Conservation (phyloP, 1,140 invertebrate species). For the Coenobita brevimanus region DNA sequence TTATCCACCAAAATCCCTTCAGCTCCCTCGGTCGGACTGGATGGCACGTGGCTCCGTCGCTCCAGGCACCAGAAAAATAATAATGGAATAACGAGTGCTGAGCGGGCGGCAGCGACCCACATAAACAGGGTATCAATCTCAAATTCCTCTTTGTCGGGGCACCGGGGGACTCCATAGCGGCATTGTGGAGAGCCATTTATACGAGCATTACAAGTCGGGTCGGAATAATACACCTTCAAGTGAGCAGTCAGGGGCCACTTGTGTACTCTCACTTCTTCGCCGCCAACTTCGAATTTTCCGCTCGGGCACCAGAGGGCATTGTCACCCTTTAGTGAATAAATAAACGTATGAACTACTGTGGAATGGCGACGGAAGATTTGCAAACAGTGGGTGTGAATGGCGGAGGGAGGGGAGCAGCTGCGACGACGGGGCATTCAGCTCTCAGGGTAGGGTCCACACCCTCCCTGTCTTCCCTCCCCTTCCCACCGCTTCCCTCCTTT, state of each 20-base stretch:
- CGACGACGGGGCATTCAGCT: neutral
- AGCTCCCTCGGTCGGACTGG: too few relatives aligned
- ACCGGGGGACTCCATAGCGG: slow-evolving; percentile 26
- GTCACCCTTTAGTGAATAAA: slow-evolving; percentile 29
- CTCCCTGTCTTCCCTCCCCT: neutral
- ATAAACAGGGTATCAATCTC: slow-evolving; percentile 67
- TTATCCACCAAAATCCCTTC: too few relatives aligned
- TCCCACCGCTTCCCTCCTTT: neutral
- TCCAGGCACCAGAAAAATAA: slow-evolving; percentile 50
- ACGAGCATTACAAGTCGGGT: slow-evolving; percentile 59
- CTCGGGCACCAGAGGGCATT: slow-evolving; percentile 35
- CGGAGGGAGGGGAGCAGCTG: neutral
- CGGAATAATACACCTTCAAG: slow-evolving; percentile 61
- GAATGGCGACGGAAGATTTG: slow-evolving; percentile 45
- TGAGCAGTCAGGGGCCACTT: slow-evolving; percentile 35
- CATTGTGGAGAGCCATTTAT: slow-evolving; percentile 57
- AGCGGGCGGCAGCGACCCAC: slow-evolving; percentile 44
- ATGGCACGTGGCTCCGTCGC: neutral
- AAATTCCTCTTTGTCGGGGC: slow-evolving; percentile 40
- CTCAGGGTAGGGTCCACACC: neutral
- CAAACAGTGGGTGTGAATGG: slow-evolving; percentile 52
- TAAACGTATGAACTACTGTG: slow-evolving; percentile 50
- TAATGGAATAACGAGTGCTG: neutral
- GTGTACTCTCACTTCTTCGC: slow-evolving; percentile 35
- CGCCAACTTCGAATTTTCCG: slow-evolving; percentile 51